phyloP scores from a whole-genome alignment of 2,888 invertebrate genomes.

The Adineta ricciae region DNA sequence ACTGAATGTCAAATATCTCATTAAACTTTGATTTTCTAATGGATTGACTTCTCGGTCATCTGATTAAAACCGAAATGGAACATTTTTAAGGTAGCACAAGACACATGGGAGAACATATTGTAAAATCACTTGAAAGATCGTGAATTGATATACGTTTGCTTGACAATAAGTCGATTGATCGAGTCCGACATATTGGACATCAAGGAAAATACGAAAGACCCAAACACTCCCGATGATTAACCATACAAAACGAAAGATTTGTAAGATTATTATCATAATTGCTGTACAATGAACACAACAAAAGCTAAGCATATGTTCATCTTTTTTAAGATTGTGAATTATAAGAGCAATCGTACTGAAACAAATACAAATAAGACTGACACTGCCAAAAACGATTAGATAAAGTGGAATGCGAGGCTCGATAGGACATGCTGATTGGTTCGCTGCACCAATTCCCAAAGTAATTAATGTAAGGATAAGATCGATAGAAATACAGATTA shows the following conservation, averaged over 20 bases:
- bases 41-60: neutral
- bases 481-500: neutral
- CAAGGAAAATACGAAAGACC: neutral
- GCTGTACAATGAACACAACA: neutral
- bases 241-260: neutral
- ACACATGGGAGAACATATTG: neutral
- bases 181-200: neutral
- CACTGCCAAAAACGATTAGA: slow-evolving; percentile 27
- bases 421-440: neutral
- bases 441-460: neutral
- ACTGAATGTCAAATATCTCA: neutral
- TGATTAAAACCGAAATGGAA: neutral
- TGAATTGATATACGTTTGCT: neutral
- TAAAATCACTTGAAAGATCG: neutral
- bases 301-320: neutral
- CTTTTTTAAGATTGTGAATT: neutral
- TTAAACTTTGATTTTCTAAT: neutral
- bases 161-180: neutral
- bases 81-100: neutral
- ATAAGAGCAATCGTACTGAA: neutral
- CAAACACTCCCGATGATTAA: neutral
- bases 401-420: slow-evolving; percentile 28
- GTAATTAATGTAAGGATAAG: neutral
- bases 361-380: neutral
- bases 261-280: neutral